Percentiles rank a stretch among this genome's conserved stretches.
phyloP scores from a whole-genome alignment of 2,797 vertebrate genomes.

The Perodicticus potto region DNA sequence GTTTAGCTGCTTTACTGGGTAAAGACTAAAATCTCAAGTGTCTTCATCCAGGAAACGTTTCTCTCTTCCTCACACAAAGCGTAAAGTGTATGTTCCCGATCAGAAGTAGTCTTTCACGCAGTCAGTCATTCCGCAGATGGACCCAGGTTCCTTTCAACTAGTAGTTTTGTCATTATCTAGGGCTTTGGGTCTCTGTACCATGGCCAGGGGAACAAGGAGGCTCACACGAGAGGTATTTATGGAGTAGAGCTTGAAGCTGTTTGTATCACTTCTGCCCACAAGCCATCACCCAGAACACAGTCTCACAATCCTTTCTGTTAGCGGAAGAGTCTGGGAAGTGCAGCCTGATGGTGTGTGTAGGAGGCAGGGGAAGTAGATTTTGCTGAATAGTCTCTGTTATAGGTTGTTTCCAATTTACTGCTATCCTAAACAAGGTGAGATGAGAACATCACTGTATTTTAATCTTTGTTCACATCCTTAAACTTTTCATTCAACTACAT shows the following conservation, averaged over 20 bases:
- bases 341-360: neutral
- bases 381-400: neutral
- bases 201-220: neutral
- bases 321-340: neutral
- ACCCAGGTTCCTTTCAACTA: neutral
- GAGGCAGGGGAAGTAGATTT: neutral
- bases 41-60: neutral
- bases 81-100: neutral
- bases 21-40: neutral
- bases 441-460: neutral
- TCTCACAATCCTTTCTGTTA: neutral
- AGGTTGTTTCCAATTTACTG: constrained; percentile 23
- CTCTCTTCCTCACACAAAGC: neutral
- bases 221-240: neutral
- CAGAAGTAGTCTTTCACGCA: neutral
- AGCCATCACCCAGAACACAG: neutral
- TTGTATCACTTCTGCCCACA: neutral
- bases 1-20: neutral
- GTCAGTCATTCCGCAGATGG: neutral
- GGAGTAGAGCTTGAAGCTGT: neutral
- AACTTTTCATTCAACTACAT: neutral
- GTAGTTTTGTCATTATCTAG: neutral
- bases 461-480: neutral
- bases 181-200: neutral
- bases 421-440: neutral